Conservation (phyloP, 1,140 invertebrate genomes). For the Eupeodes corollae region DNA sequence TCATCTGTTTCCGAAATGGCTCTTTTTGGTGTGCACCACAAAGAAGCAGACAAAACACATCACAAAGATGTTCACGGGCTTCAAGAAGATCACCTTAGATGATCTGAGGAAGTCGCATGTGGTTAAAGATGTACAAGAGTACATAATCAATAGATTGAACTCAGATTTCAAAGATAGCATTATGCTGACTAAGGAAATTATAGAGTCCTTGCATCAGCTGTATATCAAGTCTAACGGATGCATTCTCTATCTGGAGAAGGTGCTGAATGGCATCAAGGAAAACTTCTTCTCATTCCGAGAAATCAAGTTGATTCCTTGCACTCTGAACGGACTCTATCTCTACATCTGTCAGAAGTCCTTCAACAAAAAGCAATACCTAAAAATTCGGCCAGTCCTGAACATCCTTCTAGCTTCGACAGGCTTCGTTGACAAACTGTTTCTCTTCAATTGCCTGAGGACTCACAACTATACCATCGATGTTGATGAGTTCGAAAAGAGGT, state of each 20-base stretch:
- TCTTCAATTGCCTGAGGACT: constrained; percentile 71
- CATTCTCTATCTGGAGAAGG: constrained; percentile 86
- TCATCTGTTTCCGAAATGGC: constrained; percentile 86
- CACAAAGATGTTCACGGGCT: constrained; percentile 85
- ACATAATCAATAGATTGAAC: constrained; percentile 82
- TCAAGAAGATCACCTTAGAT: constrained; percentile 84
- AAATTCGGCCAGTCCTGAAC: constrained; percentile 68
- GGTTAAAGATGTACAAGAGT: constrained; percentile 85
- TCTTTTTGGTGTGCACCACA: constrained; percentile 82
- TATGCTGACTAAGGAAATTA: constrained; percentile 56
- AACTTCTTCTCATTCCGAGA: constrained; percentile 79
- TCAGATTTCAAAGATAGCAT: constrained; percentile 48
- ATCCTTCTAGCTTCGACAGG: constrained; percentile 76
- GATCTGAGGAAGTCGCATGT: constrained; percentile 82
- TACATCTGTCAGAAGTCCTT: constrained; percentile 91
- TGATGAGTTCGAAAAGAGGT: constrained; percentile 74
- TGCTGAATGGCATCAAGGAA: constrained; percentile 84
- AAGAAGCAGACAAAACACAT: constrained; percentile 75
- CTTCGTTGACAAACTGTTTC: constrained; percentile 66
- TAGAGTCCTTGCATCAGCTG: constrained; percentile 88
- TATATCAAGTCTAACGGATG: constrained; percentile 96
- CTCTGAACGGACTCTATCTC: constrained; percentile 85
- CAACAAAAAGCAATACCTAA: constrained; percentile 75
- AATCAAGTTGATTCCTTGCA: constrained; percentile 84
- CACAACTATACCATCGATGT: constrained; percentile 66